A percentile compares a stretch with the other conserved stretches of the same genome.
Conservation (phyloP, 35 echinoderm and acorn worm genomes). For the Hemicentrotus pulcherrimus region DNA sequence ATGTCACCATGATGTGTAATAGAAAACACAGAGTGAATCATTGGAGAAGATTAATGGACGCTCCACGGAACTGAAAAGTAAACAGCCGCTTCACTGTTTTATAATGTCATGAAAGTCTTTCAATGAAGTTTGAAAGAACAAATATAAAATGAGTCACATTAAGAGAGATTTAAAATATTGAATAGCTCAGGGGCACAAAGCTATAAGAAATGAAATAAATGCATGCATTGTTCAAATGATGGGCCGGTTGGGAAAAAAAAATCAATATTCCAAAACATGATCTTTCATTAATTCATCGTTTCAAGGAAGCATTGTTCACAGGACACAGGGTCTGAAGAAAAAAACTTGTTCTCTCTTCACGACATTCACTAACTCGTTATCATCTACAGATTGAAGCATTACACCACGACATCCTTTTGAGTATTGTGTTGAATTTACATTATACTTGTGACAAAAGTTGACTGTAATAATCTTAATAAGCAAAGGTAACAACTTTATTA, state of each 20-base stretch:
- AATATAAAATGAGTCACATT: background rate
- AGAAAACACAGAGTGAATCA: background rate
- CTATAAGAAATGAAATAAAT: background rate
- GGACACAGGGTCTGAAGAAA: background rate
- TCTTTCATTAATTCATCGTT: background rate
- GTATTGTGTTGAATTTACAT: too few relatives aligned
- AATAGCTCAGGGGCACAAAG: background rate
- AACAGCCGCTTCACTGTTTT: background rate
- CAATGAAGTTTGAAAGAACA: background rate
- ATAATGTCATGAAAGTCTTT: background rate
- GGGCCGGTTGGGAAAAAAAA: background rate
- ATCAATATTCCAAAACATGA: background rate
- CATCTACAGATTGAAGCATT: too few relatives aligned
- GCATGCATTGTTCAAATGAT: background rate
- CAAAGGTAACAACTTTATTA: too few relatives aligned
- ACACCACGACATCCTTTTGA: too few relatives aligned
- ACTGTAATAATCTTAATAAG: too few relatives aligned
- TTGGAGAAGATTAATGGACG: background rate
- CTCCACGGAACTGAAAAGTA: background rate
- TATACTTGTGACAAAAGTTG: too few relatives aligned
- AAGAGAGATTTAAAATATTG: conserved; percentile 6
- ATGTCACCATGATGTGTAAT: background rate
- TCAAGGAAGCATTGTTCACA: background rate
- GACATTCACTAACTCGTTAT: too few relatives aligned
- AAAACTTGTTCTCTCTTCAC: too few relatives aligned